A percentile compares a stretch with the other conserved stretches of the same genome.
phyloP scores from a whole-genome alignment of 2,113 vertebrate genomes.

The Alces alces region DNA sequence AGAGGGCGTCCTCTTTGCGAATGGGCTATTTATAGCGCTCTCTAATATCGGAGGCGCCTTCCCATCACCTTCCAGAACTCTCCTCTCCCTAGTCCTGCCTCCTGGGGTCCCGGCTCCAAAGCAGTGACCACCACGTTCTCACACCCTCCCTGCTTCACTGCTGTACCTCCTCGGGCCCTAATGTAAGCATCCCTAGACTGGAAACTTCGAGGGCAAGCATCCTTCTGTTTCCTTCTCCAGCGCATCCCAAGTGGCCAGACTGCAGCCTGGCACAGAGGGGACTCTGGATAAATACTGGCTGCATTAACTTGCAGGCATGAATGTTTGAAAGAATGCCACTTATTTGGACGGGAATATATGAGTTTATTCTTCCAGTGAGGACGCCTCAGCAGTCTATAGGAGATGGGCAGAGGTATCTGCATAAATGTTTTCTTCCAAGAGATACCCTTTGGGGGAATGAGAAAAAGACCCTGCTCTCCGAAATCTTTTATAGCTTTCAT shows the following conservation, averaged over 20 bases:
- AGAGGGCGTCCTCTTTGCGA: not conserved
- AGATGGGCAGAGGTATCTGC: not conserved
- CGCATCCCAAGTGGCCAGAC: not conserved
- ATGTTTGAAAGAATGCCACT: not conserved
- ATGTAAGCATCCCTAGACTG: not conserved
- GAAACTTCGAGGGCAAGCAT: not conserved
- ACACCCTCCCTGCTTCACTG: not conserved
- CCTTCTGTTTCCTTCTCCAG: not conserved
- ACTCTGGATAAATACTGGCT: not conserved
- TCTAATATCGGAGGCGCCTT: not conserved
- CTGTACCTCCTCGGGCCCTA: fast-evolving
- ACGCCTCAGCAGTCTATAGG: no score
- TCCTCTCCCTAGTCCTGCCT: not conserved
- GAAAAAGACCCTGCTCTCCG: not conserved
- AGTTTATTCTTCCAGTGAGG: not conserved
- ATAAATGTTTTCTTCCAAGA: not conserved
- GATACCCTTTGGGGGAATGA: not conserved
- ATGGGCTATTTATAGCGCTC: not conserved
- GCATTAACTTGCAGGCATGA: not conserved
- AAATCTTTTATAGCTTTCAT: slow-evolving; percentile 44
- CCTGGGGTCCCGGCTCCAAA: not conserved
- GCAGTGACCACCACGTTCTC: not conserved
- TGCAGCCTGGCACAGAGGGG: not conserved
- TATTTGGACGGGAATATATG: not conserved
- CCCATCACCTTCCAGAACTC: not conserved